Conservation (phyloP, 1,140 invertebrate species). For the Coptotermes formosanus region DNA sequence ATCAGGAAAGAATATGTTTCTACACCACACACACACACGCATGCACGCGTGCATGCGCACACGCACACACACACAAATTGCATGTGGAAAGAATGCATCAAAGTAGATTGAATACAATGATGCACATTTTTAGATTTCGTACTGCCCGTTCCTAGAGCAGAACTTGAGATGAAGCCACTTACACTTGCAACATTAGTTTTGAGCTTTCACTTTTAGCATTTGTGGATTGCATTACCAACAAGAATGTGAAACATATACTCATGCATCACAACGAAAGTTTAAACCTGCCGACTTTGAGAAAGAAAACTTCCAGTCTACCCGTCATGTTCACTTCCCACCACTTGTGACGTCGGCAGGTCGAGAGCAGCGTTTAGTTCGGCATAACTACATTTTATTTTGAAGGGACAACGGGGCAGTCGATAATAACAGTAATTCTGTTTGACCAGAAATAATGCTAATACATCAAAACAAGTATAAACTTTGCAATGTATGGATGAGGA, state of each 20-base stretch:
- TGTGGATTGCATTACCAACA: neutral
- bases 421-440: neutral
- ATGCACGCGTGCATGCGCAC: too few species aligned
- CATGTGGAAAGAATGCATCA: neutral
- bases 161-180: neutral
- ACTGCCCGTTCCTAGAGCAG: neutral
- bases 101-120: neutral
- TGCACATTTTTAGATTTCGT: neutral
- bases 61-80: neutral
- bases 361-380: neutral
- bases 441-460: neutral
- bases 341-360: neutral
- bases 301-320: neutral
- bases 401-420: neutral
- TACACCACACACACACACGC: too few species aligned
- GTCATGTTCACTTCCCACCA: neutral
- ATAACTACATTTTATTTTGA: neutral
- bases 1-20: neutral
- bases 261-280: neutral
- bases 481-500: constrained; percentile 4
- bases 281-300: neutral
- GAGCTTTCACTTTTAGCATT: neutral
- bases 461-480: constrained; percentile 3
- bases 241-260: neutral
- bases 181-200: neutral